These are phyloP conservation scores for Lycaon pictus DNA, from an alignment of 2,113 vertebrate species.

Conservation along the genomic window DNA sequence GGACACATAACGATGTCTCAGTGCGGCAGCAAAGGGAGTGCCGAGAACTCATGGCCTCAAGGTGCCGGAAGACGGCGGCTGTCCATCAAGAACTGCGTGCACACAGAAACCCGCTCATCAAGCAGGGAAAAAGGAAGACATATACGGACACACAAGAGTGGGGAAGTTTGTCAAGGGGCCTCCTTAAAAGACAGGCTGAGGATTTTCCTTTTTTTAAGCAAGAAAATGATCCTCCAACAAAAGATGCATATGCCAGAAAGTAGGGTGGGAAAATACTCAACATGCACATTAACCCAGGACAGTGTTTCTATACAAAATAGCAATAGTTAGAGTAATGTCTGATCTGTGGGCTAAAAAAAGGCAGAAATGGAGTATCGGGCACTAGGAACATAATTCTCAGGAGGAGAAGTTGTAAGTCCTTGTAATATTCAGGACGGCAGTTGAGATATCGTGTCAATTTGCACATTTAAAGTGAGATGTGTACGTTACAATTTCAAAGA, in stretches of 20 bases:
- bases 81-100: rapidly evolving
- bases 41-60: neutral
- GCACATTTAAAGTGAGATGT: neutral
- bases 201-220: neutral
- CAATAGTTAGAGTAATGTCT: rapidly evolving
- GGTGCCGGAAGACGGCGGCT: rapidly evolving
- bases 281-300: rapidly evolving
- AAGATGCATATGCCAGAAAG: neutral
- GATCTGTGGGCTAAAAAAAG: neutral
- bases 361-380: rapidly evolving
- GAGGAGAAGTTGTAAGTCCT: neutral
- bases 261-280: neutral
- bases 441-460: neutral
- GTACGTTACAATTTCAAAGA: neutral
- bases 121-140: neutral
- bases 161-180: neutral
- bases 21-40: rapidly evolving
- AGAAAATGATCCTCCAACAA: neutral
- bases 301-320: neutral
- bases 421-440: neutral
- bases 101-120: too few relatives aligned
- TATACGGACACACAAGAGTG: rapidly evolving
- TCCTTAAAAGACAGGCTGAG: neutral
- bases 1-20: neutral
- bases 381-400: neutral